A percentile compares a stretch with the other conserved stretches of the same genome.
Conservation (phyloP, 2,797 vertebrate species). For the Manis pentadactyla region DNA sequence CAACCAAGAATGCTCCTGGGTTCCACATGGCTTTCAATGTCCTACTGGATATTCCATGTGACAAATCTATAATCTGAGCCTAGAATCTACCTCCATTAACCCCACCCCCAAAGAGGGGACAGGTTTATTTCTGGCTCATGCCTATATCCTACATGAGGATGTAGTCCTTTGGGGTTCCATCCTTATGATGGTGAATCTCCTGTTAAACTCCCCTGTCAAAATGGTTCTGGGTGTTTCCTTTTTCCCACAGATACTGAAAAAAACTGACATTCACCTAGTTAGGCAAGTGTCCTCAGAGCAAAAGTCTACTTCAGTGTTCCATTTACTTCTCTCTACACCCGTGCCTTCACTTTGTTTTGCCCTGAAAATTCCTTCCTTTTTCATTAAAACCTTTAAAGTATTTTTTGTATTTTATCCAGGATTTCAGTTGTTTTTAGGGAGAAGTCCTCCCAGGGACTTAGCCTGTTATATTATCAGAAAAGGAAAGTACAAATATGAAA, state of each 20-base stretch:
- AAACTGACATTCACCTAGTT: not conserved
- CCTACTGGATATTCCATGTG: not conserved
- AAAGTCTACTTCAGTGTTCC: not conserved
- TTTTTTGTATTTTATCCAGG: not conserved
- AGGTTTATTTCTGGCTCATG: not conserved
- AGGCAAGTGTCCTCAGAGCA: not conserved
- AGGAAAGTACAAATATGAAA: not conserved
- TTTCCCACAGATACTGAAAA: not conserved
- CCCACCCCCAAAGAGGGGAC: not conserved
- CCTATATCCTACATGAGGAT: not conserved
- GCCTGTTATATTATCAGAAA: not conserved
- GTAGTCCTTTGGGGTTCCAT: not conserved
- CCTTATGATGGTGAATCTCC: not conserved
- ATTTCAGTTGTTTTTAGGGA: not conserved
- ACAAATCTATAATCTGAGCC: not conserved
- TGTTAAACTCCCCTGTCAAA: not conserved
- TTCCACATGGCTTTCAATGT: not conserved
- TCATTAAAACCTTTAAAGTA: not conserved
- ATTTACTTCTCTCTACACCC: not conserved
- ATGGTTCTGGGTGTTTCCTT: not conserved
- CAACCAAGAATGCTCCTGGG: not conserved
- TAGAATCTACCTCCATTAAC: not conserved
- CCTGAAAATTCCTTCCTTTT: not conserved
- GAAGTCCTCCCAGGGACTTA: not conserved
- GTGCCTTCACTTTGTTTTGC: not conserved